A percentile compares a stretch with the other conserved stretches of the same genome.
Evolutionary conservation across 2,113 vertebrate genomes (phyloP).

Genomic region (Peromyscus polionotus): DNA sequence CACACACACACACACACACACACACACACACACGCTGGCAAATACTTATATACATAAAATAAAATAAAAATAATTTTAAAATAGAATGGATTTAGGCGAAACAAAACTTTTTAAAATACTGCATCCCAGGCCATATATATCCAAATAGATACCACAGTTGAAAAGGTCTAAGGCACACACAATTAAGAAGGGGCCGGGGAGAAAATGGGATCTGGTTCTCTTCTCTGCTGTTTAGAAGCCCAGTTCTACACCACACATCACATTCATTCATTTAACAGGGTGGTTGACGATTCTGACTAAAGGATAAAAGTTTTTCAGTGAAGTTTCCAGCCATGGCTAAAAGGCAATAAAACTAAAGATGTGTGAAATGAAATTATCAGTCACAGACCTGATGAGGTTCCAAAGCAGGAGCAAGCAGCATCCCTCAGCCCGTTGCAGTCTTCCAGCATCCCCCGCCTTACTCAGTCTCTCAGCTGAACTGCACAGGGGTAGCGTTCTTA

Average conservation of each 20-base stretch:
- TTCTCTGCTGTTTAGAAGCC: background rate
- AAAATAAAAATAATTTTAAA: background rate
- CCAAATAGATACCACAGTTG: background rate
- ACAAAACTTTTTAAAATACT: background rate
- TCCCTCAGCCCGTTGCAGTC: background rate
- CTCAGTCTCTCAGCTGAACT: background rate
- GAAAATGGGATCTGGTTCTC: background rate
- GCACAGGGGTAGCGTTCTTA: background rate
- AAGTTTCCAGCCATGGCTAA: constrained; percentile 42
- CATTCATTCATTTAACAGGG: background rate
- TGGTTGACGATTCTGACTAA: background rate
- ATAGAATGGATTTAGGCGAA: background rate
- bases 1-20: too few species aligned
- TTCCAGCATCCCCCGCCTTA: background rate
- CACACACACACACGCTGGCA: background rate
- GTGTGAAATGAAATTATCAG: constrained; percentile 67
- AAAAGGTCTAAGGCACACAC: background rate
- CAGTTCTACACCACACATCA: background rate
- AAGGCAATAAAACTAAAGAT: constrained; percentile 67
- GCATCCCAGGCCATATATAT: background rate
- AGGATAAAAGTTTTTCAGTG: background rate
- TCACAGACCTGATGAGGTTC: constrained; percentile 29
- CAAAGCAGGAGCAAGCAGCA: background rate
- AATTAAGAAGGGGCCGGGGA: background rate
- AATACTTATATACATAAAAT: background rate